phyloP scores from a whole-genome alignment of 2,888 invertebrate genomes.

The Pristionchus arcanus region DNA sequence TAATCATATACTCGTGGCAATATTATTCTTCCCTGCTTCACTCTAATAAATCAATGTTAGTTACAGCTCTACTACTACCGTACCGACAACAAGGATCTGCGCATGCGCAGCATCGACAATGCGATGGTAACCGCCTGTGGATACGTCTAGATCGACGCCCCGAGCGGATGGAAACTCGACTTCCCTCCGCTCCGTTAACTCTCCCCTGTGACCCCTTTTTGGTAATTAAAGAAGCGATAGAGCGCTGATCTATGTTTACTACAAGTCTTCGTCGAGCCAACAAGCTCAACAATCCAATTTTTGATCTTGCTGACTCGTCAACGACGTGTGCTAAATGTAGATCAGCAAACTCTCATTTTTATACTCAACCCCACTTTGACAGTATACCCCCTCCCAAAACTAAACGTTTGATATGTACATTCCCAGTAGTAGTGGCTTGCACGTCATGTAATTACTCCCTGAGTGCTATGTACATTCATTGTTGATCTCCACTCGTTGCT shows the following conservation, averaged over 20 bases:
- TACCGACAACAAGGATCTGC: conserved; percentile 9
- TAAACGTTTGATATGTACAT: conserved; percentile 30
- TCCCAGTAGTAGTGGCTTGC: neutral
- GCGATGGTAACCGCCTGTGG: neutral
- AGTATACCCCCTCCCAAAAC: neutral
- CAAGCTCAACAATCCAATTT: too few relatives aligned
- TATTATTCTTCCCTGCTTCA: too few relatives aligned
- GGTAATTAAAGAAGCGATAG: too few relatives aligned
- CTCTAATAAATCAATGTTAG: neutral
- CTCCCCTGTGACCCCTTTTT: neutral
- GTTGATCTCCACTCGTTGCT: neutral
- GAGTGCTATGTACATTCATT: conserved; percentile 20
- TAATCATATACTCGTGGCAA: too few relatives aligned
- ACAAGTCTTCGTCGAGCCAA: too few relatives aligned
- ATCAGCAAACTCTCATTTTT: too few relatives aligned
- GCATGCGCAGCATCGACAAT: neutral
- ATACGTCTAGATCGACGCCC: neutral
- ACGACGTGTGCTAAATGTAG: too few relatives aligned
- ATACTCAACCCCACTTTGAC: too few relatives aligned
- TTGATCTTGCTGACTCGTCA: too few relatives aligned
- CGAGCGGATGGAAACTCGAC: neutral
- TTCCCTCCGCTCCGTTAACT: neutral
- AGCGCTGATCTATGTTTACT: too few relatives aligned
- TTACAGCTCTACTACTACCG: conserved; percentile 23
- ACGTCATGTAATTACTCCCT: neutral